phyloP scores from a whole-genome alignment of 1,140 invertebrate genomes.

The Tetraneura akinire region DNA sequence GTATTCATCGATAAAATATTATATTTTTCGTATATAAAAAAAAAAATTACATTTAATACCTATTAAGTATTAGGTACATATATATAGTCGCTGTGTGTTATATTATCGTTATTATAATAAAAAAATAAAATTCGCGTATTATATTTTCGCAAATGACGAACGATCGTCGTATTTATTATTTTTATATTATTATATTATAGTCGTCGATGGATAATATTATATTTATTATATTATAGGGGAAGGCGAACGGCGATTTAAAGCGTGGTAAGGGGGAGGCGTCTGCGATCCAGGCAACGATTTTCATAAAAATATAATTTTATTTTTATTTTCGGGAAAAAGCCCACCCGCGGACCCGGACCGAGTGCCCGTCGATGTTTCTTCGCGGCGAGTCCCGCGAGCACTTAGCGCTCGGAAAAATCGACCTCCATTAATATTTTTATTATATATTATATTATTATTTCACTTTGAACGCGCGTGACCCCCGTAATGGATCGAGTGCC shows the following conservation, averaged over 20 bases:
- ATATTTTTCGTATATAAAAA: constrained; percentile 15
- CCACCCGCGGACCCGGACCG: constrained; percentile 37
- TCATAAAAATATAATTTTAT: neutral
- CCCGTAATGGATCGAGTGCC: constrained; percentile 15
- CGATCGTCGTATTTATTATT: no score
- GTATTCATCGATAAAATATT: neutral
- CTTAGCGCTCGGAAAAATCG: constrained; percentile 34
- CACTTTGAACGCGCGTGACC: constrained; percentile 1
- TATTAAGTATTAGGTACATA: no score
- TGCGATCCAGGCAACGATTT: neutral
- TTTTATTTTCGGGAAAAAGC: constrained; percentile 12
- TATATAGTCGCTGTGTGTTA: no score
- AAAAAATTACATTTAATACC: no score
- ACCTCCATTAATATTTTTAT: constrained; percentile 48
- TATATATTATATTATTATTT: constrained; percentile 47
- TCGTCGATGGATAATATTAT: neutral
- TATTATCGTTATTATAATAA: no score
- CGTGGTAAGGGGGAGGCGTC: neutral
- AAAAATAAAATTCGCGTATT: no score
- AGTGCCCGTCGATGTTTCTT: constrained; percentile 49
- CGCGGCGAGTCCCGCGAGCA: constrained; percentile 16
- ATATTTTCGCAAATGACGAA: no score
- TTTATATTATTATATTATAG: neutral
- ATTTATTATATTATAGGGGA: neutral
- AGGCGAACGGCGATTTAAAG: neutral